Evolutionary conservation across 2,888 invertebrate genomes (phyloP).

Genomic region (Chrysomela aeneicollis): DNA sequence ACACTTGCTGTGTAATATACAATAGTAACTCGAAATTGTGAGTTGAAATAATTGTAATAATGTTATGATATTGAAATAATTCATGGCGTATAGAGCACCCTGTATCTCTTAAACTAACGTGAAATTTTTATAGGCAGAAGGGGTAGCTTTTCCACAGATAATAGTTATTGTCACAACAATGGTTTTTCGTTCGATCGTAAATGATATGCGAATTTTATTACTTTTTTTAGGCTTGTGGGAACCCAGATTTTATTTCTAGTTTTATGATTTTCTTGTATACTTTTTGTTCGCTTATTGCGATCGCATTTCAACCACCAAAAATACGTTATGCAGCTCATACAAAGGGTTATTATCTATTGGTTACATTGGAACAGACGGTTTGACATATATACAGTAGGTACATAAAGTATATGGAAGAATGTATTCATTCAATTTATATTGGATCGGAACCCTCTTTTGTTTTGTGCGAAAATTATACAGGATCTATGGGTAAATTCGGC

Average conservation of each 20-base stretch:
- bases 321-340: background rate
- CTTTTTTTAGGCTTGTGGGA: slow-evolving; percentile 12
- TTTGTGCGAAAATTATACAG: too few relatives aligned
- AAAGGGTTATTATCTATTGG: background rate
- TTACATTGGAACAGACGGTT: too few relatives aligned
- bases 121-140: slow-evolving; percentile 26
- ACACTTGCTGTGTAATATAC: too few relatives aligned
- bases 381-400: too few relatives aligned
- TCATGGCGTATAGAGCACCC: slow-evolving; percentile 20
- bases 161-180: slow-evolving; percentile 27
- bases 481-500: too few relatives aligned
- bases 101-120: slow-evolving; percentile 16
- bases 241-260: slow-evolving; percentile 11
- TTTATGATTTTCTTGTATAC: background rate
- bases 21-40: too few relatives aligned
- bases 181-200: slow-evolving; percentile 26
- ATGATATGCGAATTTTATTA: slow-evolving; percentile 21
- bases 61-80: slow-evolving; percentile 16
- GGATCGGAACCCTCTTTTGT: too few relatives aligned
- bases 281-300: background rate
- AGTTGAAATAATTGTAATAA: too few relatives aligned
- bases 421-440: too few relatives aligned
- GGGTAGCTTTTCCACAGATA: slow-evolving; percentile 18
- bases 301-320: background rate
- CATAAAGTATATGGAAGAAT: too few relatives aligned